These are phyloP conservation scores for Mystacornis crossleyi DNA, from an alignment of 2,113 vertebrate species.

Conservation along the genomic window DNA sequence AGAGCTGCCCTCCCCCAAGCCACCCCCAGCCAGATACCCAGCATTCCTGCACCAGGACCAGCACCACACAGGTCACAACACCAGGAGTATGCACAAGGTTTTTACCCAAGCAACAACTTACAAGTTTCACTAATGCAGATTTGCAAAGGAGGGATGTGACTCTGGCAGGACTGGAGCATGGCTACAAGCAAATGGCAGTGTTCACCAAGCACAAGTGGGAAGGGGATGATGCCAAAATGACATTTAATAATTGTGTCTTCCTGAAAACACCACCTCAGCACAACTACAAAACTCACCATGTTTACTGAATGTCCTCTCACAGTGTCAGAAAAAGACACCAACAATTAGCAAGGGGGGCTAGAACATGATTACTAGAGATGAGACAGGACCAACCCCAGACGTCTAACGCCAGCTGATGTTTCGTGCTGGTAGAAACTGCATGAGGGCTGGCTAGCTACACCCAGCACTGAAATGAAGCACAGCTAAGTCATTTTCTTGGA, in stretches of 20 bases:
- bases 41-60: background rate
- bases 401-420: background rate
- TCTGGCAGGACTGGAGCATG: background rate
- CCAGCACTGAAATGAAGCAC: background rate
- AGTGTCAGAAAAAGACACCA: background rate
- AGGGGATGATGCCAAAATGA: background rate
- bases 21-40: background rate
- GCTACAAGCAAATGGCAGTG: fast-evolving
- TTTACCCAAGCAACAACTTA: background rate
- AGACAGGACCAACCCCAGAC: background rate
- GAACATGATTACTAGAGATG: background rate
- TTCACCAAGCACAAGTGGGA: background rate
- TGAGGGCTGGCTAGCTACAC: background rate
- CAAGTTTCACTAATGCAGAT: background rate
- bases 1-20: background rate
- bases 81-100: background rate
- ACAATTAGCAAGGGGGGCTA: background rate
- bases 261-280: background rate
- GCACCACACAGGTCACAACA: background rate
- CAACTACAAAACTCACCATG: background rate
- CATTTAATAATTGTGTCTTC: background rate
- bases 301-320: background rate
- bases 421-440: background rate
- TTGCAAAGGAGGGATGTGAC: background rate
- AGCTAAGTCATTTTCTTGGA: background rate